Evolutionary conservation across 2,113 vertebrate genomes (phyloP).

Genomic region (Litocranius walleri): DNA sequence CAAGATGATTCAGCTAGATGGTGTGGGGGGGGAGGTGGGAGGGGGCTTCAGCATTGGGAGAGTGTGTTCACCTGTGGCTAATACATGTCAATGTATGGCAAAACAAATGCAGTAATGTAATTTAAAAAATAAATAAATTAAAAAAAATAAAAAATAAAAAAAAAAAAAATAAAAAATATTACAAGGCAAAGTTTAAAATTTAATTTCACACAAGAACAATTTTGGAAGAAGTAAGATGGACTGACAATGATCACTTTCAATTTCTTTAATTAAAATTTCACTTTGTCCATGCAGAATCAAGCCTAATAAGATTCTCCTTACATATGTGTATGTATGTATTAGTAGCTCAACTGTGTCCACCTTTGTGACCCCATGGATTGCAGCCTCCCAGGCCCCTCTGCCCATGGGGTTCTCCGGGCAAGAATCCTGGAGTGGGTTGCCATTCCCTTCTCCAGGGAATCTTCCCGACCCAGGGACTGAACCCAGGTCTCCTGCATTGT

Average conservation of each 20-base stretch:
- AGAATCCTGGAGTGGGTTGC: not conserved
- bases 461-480: not conserved
- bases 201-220: constrained; percentile 14
- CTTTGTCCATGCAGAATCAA: not conserved
- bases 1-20: no score
- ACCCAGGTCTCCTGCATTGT: not conserved
- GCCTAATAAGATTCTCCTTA: not conserved
- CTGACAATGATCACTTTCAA: not conserved
- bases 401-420: not conserved
- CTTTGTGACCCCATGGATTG: not conserved
- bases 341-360: not conserved
- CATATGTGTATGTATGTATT: not conserved
- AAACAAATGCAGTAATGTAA: no score
- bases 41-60: no score
- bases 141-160: no score
- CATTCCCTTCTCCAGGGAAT: not conserved
- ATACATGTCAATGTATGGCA: no score
- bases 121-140: no score
- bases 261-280: constrained; percentile 12
- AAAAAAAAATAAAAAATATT: not conserved
- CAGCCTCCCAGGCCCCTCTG: not conserved
- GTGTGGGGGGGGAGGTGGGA: no score
- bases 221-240: not conserved
- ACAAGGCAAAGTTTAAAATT: not conserved
- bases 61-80: no score